Percentiles rank a stretch among this genome's conserved stretches.
Conservation (phyloP, 2,113 vertebrate genomes). For the Eonycteris spelaea region DNA sequence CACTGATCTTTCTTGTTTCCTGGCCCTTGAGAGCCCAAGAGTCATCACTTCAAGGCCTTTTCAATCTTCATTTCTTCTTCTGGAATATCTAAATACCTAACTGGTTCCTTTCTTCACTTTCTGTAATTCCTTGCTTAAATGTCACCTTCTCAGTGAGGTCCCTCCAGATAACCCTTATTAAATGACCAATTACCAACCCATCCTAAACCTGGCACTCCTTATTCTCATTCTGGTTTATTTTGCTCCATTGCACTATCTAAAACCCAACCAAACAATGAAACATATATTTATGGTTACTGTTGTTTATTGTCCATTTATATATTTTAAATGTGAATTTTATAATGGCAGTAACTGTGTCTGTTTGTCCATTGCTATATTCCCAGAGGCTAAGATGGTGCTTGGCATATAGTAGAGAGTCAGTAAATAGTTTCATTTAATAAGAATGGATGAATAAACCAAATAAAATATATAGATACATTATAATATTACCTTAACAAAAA, state of each 20-base stretch:
- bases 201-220: neutral
- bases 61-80: neutral
- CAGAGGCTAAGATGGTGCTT: neutral
- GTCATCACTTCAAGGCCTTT: neutral
- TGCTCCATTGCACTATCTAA: neutral
- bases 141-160: neutral
- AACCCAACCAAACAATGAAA: neutral
- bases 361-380: neutral
- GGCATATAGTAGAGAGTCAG: neutral
- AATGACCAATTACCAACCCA: neutral
- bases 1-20: neutral
- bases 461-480: constrained; percentile 48
- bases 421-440: neutral
- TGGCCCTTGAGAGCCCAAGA: neutral
- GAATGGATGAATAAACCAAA: constrained; percentile 3
- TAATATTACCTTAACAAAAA: constrained; percentile 10
- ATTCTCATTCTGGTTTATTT: neutral
- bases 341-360: neutral
- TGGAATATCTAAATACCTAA: neutral
- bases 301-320: neutral
- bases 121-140: neutral
- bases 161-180: neutral
- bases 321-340: neutral
- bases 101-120: neutral
- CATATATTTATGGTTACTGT: neutral